These are phyloP conservation scores for Vultur gryphus DNA, from an alignment of 2,797 vertebrate species.

Conservation along the genomic window DNA sequence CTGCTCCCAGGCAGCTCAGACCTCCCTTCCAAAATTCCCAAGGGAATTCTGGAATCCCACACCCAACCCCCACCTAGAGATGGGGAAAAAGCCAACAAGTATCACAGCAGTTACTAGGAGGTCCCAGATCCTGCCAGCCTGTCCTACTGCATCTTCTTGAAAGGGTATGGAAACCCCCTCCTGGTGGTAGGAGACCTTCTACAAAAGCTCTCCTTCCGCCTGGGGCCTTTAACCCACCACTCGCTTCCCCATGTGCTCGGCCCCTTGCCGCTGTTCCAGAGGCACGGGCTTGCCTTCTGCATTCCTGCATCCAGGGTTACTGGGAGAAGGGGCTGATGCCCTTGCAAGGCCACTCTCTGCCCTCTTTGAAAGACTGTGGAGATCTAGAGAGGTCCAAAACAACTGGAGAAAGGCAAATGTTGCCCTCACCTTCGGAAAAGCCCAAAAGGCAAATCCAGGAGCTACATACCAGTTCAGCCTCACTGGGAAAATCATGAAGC, in stretches of 20 bases:
- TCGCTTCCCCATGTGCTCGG: rapidly evolving
- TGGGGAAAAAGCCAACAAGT: not conserved
- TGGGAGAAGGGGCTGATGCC: not conserved
- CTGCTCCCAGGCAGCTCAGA: not conserved
- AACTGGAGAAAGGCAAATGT: not conserved
- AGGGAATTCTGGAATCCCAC: not conserved
- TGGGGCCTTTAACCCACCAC: not conserved
- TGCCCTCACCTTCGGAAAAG: not conserved
- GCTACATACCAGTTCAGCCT: not conserved
- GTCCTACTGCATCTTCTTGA: not conserved
- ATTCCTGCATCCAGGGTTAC: not conserved
- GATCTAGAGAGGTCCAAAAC: not conserved
- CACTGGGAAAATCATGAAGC: not conserved
- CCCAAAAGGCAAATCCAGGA: not conserved
- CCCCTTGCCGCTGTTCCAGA: rapidly evolving
- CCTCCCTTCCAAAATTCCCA: not conserved
- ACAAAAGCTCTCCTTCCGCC: not conserved
- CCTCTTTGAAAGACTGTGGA: not conserved
- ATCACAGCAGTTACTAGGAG: not conserved
- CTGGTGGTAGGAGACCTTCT: not conserved
- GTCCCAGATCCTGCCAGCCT: not conserved
- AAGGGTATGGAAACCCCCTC: not conserved
- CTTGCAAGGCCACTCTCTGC: not conserved
- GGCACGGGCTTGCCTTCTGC: rapidly evolving
- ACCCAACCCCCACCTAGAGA: no score